Evolutionary conservation across 2,797 vertebrate genomes (phyloP), one percentile per base, ranked within the genome.

Genomic region (Protonibea diacanthus): DNA sequence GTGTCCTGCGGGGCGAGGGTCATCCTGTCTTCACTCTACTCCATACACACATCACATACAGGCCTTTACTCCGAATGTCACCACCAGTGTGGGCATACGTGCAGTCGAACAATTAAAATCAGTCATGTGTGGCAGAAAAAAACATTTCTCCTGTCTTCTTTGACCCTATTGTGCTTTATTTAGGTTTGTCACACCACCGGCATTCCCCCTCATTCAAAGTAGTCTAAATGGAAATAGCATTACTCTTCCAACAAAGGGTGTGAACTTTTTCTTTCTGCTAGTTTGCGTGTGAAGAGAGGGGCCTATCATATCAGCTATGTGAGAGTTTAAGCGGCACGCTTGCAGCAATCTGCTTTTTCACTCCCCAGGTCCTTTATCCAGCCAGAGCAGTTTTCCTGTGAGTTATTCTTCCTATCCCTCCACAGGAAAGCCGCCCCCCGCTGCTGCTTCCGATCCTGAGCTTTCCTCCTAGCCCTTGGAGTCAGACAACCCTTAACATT

Each of bases 341-440:
- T 73, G 73, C 89, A 76, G 89, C 84, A 92, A 91, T 94, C 90
- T 93, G 92, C 89, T 88, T 89, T 94, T 91, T 86, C 89, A 91
- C 90, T 91, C 91, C 91, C 77, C 86, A 81, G 89, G 67, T 90
- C 85, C 88, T 93, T 93, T 94, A 94, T 95, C 92, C 93, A 90
- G 86, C 85, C 70, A 5, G 73, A 81, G 92, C 92, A 92, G 90
- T 95, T 94, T 95, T 94, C 94, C 93, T 94, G 92, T 95, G 81
- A 79, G 86, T 93, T 93, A 91, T 93, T 93, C 93, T 93, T 92
- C 90, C 91, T 88, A 92, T 93, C 89, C 93, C 89, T 89, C 81
- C 91, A 89, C 94, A 95, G 95, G 94, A 95, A 95, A 86, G 87
- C 92, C 86, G 58, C 80, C 90, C 90, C 91, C 92, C 76, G 79